phyloP scores from a whole-genome alignment of 2,888 invertebrate genomes.

The Oxystoma pomonae region DNA sequence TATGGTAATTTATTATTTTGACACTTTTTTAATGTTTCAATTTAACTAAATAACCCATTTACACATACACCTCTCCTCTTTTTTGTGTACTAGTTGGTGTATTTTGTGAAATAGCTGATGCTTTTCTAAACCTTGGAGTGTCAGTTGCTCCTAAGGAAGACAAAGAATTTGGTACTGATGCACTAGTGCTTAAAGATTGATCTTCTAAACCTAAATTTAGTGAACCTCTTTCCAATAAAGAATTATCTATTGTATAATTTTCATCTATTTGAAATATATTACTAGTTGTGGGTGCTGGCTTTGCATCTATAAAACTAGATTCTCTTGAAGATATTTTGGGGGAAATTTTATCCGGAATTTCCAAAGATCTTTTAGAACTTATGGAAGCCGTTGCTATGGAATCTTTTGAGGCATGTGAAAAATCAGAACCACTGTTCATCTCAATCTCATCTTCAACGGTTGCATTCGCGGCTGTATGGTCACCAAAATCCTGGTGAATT shows the following conservation, averaged over 20 bases:
- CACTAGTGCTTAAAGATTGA: constrained; percentile 16
- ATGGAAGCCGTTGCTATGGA: constrained; percentile 42
- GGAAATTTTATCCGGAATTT: constrained; percentile 3
- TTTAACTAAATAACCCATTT: too few species aligned
- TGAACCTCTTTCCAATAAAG: not conserved
- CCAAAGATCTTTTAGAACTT: constrained; percentile 30
- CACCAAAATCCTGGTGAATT: constrained; percentile 25
- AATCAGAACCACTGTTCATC: constrained; percentile 36
- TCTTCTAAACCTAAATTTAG: not conserved
- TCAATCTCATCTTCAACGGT: constrained; percentile 32
- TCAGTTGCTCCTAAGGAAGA: constrained; percentile 28
- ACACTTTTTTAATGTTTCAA: too few species aligned
- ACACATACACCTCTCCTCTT: constrained; percentile 56
- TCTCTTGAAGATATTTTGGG: constrained; percentile 2
- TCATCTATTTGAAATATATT: not conserved
- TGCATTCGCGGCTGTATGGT: not conserved
- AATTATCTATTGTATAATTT: not conserved
- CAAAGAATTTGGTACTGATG: constrained; percentile 34
- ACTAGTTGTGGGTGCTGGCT: constrained; percentile 16
- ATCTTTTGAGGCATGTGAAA: constrained; percentile 40
- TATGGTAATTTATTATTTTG: too few species aligned
- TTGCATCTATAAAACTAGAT: constrained; percentile 21
- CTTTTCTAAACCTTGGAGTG: constrained; percentile 45
- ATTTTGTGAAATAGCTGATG: constrained; percentile 46
- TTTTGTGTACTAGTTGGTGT: constrained; percentile 46